phyloP scores from a whole-genome alignment of 2,113 vertebrate genomes.

The Sebastes schlegelii region DNA sequence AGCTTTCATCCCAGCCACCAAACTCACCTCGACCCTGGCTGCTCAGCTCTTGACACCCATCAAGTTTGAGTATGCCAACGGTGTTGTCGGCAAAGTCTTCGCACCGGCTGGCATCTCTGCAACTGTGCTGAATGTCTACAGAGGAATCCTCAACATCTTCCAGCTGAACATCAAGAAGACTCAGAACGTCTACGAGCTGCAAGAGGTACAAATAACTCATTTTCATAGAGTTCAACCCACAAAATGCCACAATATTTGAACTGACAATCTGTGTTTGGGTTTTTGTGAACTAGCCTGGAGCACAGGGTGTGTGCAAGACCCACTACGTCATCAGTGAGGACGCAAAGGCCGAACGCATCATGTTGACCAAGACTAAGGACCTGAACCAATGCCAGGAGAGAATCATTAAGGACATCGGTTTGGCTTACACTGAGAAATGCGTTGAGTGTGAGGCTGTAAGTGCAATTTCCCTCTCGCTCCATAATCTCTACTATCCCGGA shows the following conservation, averaged over 20 bases:
- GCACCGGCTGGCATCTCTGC: conserved; percentile 76
- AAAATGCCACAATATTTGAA: not conserved
- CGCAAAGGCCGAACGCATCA: conserved; percentile 63
- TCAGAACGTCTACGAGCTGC: conserved; percentile 85
- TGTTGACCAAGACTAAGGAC: conserved; percentile 86
- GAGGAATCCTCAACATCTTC: conserved; percentile 84
- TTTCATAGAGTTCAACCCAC: not conserved
- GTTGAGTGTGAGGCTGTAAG: conserved; percentile 77
- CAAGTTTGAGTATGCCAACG: conserved; percentile 86
- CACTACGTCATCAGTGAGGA: conserved; percentile 86
- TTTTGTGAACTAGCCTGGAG: conserved; percentile 79
- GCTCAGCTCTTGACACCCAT: conserved; percentile 78
- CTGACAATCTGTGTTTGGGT: not conserved
- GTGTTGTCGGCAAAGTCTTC: conserved; percentile 82
- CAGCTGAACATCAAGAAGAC: conserved; percentile 87
- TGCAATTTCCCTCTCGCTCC: not conserved
- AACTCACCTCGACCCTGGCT: conserved; percentile 77
- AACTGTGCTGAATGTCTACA: conserved; percentile 83
- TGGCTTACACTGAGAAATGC: conserved; percentile 80
- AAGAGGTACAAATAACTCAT: conserved; percentile 79
- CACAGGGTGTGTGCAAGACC: conserved; percentile 88
- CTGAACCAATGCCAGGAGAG: conserved; percentile 87
- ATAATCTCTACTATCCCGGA: not conserved
- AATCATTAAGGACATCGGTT: conserved; percentile 80
- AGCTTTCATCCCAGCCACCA: conserved; percentile 74